phyloP scores from a whole-genome alignment of 2,888 invertebrate species.

The Baccha elongata region DNA sequence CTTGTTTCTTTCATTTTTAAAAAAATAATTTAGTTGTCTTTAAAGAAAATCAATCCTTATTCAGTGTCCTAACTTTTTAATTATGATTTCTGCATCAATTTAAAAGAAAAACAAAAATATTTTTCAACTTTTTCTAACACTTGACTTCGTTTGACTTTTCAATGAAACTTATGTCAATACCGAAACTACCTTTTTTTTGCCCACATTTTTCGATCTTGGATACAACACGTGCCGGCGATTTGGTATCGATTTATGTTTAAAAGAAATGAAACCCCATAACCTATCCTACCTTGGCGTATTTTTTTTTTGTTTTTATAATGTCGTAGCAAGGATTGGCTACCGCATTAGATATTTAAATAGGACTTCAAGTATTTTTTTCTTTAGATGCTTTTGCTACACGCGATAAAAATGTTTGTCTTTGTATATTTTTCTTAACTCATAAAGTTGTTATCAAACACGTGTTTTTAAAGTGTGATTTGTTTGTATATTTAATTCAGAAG shows the following conservation, averaged over 20 bases:
- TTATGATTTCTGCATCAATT: too few species aligned
- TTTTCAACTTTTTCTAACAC: background rate
- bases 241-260: conserved; percentile 28
- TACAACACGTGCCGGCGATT: conserved; percentile 5
- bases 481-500: too few species aligned
- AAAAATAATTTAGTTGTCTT: too few species aligned
- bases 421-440: too few species aligned
- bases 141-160: background rate
- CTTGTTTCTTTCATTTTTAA: too few species aligned
- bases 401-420: background rate
- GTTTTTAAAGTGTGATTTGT: background rate
- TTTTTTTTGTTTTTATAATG: background rate
- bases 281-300: conserved; percentile 1
- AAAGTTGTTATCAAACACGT: background rate
- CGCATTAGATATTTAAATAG: background rate
- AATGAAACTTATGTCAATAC: background rate
- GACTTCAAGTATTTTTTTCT: background rate
- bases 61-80: too few species aligned
- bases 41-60: too few species aligned
- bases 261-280: conserved; percentile 37
- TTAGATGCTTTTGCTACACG: background rate
- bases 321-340: conserved; percentile 1
- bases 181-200: background rate
- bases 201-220: background rate
- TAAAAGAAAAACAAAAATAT: too few species aligned